A percentile compares a stretch with the other conserved stretches of the same genome.
Evolutionary conservation across 2,113 vertebrate species (phyloP).

Genomic region (Labeo rohita): DNA sequence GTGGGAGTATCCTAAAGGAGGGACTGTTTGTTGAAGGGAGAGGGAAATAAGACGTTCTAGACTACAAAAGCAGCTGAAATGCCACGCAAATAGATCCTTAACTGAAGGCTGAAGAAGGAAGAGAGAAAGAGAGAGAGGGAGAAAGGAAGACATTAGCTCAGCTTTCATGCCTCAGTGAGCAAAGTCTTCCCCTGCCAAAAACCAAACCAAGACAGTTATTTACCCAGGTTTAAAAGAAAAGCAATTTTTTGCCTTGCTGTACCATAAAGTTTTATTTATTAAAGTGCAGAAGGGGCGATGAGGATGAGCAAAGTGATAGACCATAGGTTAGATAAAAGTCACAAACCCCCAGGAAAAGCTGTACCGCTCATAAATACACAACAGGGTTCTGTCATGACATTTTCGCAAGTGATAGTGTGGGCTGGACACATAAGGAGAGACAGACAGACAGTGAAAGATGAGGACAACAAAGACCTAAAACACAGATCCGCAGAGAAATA

Average conservation of each 20-base stretch:
- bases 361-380: constrained; percentile 42
- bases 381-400: constrained; percentile 37
- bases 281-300: neutral
- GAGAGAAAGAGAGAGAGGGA: constrained; percentile 41
- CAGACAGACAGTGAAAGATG: neutral
- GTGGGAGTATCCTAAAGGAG: constrained; percentile 52
- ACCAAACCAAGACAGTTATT: constrained; percentile 42
- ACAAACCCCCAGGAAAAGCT: constrained; percentile 10
- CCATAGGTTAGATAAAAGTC: constrained; percentile 22
- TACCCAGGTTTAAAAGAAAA: constrained; percentile 27
- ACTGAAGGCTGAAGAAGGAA: constrained; percentile 62
- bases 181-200: constrained; percentile 29
- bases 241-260: neutral
- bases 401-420: constrained; percentile 35
- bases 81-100: constrained; percentile 58
- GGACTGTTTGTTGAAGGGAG: constrained; percentile 7
- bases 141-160: constrained; percentile 26
- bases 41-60: constrained; percentile 61
- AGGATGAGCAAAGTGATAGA: neutral
- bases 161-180: constrained; percentile 30
- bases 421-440: constrained; percentile 16
- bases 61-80: constrained; percentile 52
- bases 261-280: neutral
- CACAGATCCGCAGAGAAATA: neutral
- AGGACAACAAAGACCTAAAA: neutral